These are phyloP conservation scores for Chelonus formosanus DNA, from an alignment of 2,888 invertebrate genomes.

Conservation along the genomic window DNA sequence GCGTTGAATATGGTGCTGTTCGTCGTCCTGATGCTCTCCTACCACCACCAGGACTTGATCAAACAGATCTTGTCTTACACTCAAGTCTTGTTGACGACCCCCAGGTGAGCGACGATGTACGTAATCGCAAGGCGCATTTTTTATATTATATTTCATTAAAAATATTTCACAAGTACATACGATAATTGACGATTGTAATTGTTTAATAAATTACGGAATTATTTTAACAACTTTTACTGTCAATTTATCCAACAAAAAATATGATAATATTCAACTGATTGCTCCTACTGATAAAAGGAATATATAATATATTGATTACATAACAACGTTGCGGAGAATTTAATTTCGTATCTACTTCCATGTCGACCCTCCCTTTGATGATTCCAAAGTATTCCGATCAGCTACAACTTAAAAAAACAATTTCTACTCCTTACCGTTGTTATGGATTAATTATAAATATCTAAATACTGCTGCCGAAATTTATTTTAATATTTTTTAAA, in stretches of 20 bases:
- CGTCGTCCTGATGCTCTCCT: constrained; percentile 62
- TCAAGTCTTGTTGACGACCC: constrained; percentile 64
- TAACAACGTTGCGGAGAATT: constrained; percentile 42
- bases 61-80: constrained; percentile 63
- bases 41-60: constrained; percentile 63
- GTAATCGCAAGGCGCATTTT: constrained; percentile 52
- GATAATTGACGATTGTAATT: constrained; percentile 22
- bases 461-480: too few relatives aligned
- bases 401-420: constrained; percentile 5
- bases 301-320: constrained; percentile 30
- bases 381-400: constrained; percentile 25
- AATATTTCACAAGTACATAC: constrained; percentile 7
- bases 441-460: too few relatives aligned
- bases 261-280: constrained; percentile 40
- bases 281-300: constrained; percentile 8
- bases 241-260: constrained; percentile 26
- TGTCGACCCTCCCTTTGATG: constrained; percentile 10
- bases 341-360: constrained; percentile 40
- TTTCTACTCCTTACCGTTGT: too few relatives aligned
- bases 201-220: constrained; percentile 7
- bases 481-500: too few relatives aligned
- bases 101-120: constrained; percentile 65
- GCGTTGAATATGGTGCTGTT: constrained; percentile 60
- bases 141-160: constrained; percentile 13
- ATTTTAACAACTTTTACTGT: constrained; percentile 9